Base-by-base conservation (phyloP, 23 tunicate species). In the Styela clava region DNA sequence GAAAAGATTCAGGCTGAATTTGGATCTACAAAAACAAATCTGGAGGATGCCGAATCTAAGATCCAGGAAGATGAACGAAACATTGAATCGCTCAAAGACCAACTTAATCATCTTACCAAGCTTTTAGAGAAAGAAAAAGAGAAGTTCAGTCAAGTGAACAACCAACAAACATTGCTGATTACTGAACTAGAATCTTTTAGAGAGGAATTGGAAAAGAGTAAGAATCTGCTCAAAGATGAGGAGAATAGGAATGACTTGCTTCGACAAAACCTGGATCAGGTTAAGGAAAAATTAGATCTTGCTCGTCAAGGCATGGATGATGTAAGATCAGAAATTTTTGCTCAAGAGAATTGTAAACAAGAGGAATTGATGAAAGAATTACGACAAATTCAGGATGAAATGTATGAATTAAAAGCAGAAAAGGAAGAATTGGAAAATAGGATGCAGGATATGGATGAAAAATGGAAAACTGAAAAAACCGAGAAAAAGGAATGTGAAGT, bases 11-110 rank as follows among this genome's bases (percentile, higher is more conserved):
- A 22, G n/a, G 7, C 56, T 44, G 56, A 44, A 12, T 44, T 44
- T 44, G 56, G 12, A 7, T 44, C 56, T 12, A 21, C 24, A 23
- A 69, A 35, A 22, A n/a, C 25, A 32, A 9, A 24, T 35, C 44
- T 63, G 78, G 73, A 79, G 73, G 83, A 62, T n/a, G 27, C 68
- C 30, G 81, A 76, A 22, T 34, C 81, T 24, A 23, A 24, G 30
- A 44, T 37, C 16, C 16, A 36, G n/a, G 65, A 76, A 21, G 7
- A 3, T 35, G 9, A 2, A 9, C 20, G 35, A 21, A 24, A 32
- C 22, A 63, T 64, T 31, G 73, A 31, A 9, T 79, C 83, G 16
- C 23, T 79, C 9, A 32, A 32, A 23, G 83, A 79, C 21, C 1
- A 35, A 62, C 25, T 79, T 24, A 35, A 64, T 0, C 83, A 79